Percentiles rank a stretch among this genome's conserved stretches.
These are phyloP conservation scores for Phoeniculus purpureus DNA, from an alignment of 2,797 vertebrate species.

Conservation along the genomic window DNA sequence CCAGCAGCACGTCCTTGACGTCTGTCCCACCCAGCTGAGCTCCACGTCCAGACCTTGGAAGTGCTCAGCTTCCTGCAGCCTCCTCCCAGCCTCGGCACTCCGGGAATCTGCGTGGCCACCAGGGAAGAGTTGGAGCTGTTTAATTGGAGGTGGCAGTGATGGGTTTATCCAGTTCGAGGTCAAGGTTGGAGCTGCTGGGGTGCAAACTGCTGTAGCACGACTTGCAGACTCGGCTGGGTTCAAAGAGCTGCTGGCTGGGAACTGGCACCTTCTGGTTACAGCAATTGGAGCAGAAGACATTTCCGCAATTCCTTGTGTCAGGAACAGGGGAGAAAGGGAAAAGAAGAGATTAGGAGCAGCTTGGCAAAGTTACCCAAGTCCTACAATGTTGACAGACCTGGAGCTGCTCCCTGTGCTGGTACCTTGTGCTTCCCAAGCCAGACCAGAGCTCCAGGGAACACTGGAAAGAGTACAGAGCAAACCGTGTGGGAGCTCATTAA, in stretches of 20 bases:
- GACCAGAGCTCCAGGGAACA: background rate
- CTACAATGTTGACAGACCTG: background rate
- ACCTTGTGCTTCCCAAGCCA: accelerated
- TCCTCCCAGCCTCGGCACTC: slow-evolving; percentile 41
- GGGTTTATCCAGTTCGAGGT: no score
- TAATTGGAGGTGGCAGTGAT: no score
- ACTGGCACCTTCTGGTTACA: slow-evolving; percentile 99
- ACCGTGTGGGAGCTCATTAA: background rate
- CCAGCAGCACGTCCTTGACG: slow-evolving; percentile 55
- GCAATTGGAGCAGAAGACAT: slow-evolving; percentile 97
- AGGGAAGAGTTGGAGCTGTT: slow-evolving; percentile 6
- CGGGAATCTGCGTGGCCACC: background rate
- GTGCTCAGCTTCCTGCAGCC: background rate
- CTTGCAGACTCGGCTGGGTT: slow-evolving; percentile 94
- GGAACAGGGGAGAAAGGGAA: slow-evolving; percentile 42
- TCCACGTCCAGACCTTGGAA: slow-evolving; percentile 46
- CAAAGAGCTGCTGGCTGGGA: slow-evolving; percentile 97
- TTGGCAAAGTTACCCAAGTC: accelerated
- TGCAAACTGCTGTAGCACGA: slow-evolving; percentile 91
- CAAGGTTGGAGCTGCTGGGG: slow-evolving; percentile 77
- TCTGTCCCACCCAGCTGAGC: slow-evolving; percentile 41
- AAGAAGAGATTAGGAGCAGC: background rate
- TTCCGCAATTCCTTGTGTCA: slow-evolving; percentile 92
- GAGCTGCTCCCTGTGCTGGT: background rate
- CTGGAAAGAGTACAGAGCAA: background rate